Percentiles rank a stretch among this genome's conserved stretches.
These are phyloP conservation scores for Pantelozetes paolii DNA, from an alignment of 2,888 invertebrate genomes.

Conservation along the genomic window DNA sequence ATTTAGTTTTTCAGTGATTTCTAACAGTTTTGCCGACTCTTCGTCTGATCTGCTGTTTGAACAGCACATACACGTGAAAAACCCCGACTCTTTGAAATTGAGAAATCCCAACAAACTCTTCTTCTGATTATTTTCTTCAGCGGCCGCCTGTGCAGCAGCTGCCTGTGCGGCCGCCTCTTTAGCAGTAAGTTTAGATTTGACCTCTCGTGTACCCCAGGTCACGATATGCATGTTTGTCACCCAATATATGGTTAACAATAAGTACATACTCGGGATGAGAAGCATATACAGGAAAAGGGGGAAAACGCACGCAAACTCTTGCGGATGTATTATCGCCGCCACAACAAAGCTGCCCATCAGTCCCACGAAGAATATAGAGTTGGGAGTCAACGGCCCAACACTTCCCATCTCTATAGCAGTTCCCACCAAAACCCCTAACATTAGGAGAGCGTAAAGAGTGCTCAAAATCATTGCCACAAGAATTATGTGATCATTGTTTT, in stretches of 20 bases:
- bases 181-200: constrained; percentile 51
- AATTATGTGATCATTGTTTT: constrained; percentile 63
- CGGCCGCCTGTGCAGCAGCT: constrained; percentile 4
- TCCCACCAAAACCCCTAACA: constrained; percentile 99
- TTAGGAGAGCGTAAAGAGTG: constrained; percentile 91
- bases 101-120: constrained; percentile 29
- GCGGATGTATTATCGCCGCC: constrained; percentile 95
- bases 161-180: constrained; percentile 34
- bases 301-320: constrained; percentile 68
- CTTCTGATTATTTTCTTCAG: constrained; percentile 13
- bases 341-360: constrained; percentile 88
- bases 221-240: constrained; percentile 88
- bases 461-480: constrained; percentile 89
- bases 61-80: constrained; percentile 42
- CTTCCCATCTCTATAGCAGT: constrained; percentile 60
- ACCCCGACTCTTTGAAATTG: constrained; percentile 24
- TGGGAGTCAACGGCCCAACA: constrained; percentile 69
- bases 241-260: constrained; percentile 84
- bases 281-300: constrained; percentile 77
- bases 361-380: constrained; percentile 62
- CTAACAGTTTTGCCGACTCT: not conserved
- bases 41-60: constrained; percentile 19
- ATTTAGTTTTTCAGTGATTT: constrained; percentile 26
- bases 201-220: constrained; percentile 89
- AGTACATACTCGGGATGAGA: constrained; percentile 90